Conservation (phyloP, 37 sponge, comb jelly and placozoan genomes). For the Geodia barretti region DNA sequence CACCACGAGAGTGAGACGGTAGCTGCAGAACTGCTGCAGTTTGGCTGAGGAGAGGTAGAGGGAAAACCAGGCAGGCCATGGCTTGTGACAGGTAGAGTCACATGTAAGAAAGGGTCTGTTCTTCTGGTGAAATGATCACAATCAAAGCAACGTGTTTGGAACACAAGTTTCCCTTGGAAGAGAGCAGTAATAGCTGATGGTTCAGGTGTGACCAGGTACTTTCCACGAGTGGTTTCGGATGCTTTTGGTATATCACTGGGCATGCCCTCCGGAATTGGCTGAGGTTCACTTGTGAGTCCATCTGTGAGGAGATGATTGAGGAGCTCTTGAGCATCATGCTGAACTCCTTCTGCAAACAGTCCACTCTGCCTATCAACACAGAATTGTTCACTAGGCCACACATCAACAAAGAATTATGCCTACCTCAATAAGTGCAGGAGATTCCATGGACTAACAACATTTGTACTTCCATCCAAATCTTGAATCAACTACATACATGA, state of each 20-base stretch:
- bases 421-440: no score
- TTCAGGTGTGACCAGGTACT: background rate
- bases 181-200: slow-evolving; percentile 1
- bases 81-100: slow-evolving; percentile 72
- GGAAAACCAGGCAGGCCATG: slow-evolving; percentile 32
- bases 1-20: slow-evolving; percentile 66
- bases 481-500: no score
- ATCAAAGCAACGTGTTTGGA: slow-evolving; percentile 58
- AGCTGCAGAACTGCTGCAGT: slow-evolving; percentile 13
- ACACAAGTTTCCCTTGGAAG: slow-evolving; percentile 64
- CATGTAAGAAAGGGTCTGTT: slow-evolving; percentile 61
- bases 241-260: background rate
- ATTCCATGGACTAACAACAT: no score
- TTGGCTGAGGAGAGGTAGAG: background rate
- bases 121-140: slow-evolving; percentile 63
- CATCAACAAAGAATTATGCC: background rate
- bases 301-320: slow-evolving; percentile 57
- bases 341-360: slow-evolving; percentile 43
- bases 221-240: background rate
- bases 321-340: slow-evolving; percentile 83
- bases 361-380: background rate
- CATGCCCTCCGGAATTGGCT: background rate
- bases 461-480: no score
- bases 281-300: background rate
- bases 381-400: background rate